Base-by-base conservation (phyloP, 2,797 vertebrate genomes). In the Sebastes matsubarae region DNA sequence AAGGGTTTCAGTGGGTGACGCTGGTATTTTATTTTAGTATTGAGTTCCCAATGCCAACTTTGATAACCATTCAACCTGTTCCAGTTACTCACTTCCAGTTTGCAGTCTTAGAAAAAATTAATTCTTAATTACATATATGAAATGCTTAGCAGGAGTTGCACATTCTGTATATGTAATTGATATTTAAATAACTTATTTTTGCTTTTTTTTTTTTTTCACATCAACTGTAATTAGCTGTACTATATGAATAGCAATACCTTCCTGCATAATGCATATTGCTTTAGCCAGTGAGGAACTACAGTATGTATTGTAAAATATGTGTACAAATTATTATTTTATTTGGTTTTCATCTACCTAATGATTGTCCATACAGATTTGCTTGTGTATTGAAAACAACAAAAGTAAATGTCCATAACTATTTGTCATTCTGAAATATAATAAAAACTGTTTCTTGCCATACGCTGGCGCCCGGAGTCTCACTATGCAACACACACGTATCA, bases 151-250 rank as follows among this genome's bases (percentile, higher is more conserved):
- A 96, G 81, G 94, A 89, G 94, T 97, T 98, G 97, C 97, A 99
- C 97, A 98, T 98, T 99, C 97, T 98, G 96, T 98, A 98, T 98
- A 98, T 98, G 98, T 98, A 98, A 98, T 97, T 97, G 94, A 97
- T 99, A 98, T 99, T 99, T 99, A 99, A 99, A 98, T 99, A 99
- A 99, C 96, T 99, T 99, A 99, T 99, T 98, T 98, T 97, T 96
- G 93, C 92, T 96, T 95, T 97, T 97, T 60, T 97, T 97, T 54
- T 97, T 95, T 97, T 96, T 97, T 96, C 96, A 96, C 96, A 96
- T 97, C 95, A 95, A 96, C 96, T 99, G 97, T 99, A 99, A 99
- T 97, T 98, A 98, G 96, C 96, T 99, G 98, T 98, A 98, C 96
- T 96, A 98, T 99, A 98, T 96, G 95, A 96, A 96, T 96, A 98